Base-by-base conservation (phyloP, 2,113 vertebrate species). In the Campylomormyrus numenius region DNA sequence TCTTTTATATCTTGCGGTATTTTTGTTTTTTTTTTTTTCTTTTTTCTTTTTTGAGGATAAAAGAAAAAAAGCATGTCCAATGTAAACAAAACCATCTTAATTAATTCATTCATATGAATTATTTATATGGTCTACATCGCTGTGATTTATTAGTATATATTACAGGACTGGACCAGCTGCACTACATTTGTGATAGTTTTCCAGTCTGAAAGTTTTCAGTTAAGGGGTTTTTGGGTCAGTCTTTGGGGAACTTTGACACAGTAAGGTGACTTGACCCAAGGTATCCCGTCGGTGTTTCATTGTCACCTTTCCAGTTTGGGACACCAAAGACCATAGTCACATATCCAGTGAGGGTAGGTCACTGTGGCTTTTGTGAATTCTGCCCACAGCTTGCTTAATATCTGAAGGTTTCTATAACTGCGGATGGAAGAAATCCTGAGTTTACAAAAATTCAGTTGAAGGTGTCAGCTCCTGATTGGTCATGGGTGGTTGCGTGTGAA, bases 71-170 rank as follows among this genome's bases (percentile, higher is more conserved):
- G 15, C 49, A 53, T 35, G 31, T 56, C 13, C 50, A 19, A n/a
- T 85, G 83, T 85, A 48, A 49, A 53, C 49, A 87, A 87, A 87
- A 39, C 48, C 85, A 80, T 80, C 74, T 77, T 39, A 39, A 35
- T 87, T 87, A 53, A 49, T 52, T 87, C 48, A 53, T 27, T n/a
- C 13, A 87, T 87, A n/a, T 48, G 10, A 87, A 87, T 46, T 56
- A 87, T 87, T 87, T 87, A 87, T 53, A 35, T 31, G 7, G 85
- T 35, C 46, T 52, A 2, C n/a, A 31, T 50, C 1, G 49, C 27
- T 35, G 85, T 53, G 49, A 53, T 87, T 87, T 87, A 87, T 87
- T 56, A 35, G 24, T 53, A 9, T n/a, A 50, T 39, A 87, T 87
- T 87, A 48, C 83, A 48, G 6, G 17, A 46, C 21, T 24, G 39